Evolutionary conservation across 2,113 vertebrate genomes (phyloP).

Genomic region (Leptobrachium ailaonicum): DNA sequence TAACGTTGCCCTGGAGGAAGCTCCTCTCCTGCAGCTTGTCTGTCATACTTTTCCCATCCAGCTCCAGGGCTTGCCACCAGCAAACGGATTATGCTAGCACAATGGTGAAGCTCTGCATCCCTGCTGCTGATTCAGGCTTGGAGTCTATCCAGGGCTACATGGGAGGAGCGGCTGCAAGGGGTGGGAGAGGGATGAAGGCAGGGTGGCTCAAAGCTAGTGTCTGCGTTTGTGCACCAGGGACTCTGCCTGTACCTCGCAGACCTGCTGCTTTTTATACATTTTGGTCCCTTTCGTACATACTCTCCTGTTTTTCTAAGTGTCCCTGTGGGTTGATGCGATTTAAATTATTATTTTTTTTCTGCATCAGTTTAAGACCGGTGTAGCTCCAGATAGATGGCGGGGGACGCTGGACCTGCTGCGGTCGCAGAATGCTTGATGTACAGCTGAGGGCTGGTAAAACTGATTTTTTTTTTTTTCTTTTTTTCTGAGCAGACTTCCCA

Average conservation of each 20-base stretch:
- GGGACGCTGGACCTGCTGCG: constrained; percentile 62
- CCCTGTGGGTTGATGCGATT: constrained; percentile 46
- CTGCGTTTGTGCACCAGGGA: constrained; percentile 50
- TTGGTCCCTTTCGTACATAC: constrained; percentile 38
- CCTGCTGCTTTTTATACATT: constrained; percentile 56
- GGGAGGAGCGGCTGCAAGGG: constrained; percentile 64
- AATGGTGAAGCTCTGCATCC: constrained; percentile 71
- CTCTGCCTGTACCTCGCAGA: constrained; percentile 32
- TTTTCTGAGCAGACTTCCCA: constrained; percentile 74
- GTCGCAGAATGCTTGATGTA: not conserved
- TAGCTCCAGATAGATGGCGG: constrained; percentile 76
- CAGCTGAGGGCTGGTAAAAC: not conserved
- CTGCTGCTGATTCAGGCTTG: constrained; percentile 83
- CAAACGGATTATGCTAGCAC: constrained; percentile 71
- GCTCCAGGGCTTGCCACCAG: constrained; percentile 62
- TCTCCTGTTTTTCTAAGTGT: constrained; percentile 47
- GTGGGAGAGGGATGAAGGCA: constrained; percentile 70
- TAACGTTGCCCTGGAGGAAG: not conserved
- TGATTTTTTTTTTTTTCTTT: constrained; percentile 55
- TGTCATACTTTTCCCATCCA: constrained; percentile 68
- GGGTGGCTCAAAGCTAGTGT: constrained; percentile 65
- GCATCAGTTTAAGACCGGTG: constrained; percentile 40
- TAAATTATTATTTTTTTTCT: constrained; percentile 16
- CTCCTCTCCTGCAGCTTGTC: constrained; percentile 56
- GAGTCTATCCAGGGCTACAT: constrained; percentile 76